Percentiles rank a stretch among this genome's conserved stretches.
Evolutionary conservation across 2,113 vertebrate genomes (phyloP).

Genomic region (Sapayoa aenigma): DNA sequence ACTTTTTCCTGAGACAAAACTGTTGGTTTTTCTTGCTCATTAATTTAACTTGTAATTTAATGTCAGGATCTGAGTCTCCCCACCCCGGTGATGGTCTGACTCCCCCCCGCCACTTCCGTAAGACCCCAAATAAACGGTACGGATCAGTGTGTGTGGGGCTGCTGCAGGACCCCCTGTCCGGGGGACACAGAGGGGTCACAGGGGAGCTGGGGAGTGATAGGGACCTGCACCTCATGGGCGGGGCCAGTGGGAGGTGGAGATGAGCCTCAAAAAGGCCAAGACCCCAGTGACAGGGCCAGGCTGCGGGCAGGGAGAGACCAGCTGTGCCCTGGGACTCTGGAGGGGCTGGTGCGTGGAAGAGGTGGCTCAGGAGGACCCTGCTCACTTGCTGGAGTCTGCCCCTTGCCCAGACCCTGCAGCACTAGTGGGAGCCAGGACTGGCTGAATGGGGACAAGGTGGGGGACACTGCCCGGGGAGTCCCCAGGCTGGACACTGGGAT

Average conservation of each 20-base stretch:
- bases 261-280: accelerated
- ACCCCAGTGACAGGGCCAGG: not conserved
- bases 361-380: too few relatives aligned
- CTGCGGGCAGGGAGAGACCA: too few relatives aligned
- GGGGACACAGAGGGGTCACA: not conserved
- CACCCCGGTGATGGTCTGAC: not conserved
- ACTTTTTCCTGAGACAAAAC: slow-evolving; percentile 21
- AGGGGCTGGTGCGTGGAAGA: not conserved
- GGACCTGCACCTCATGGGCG: not conserved
- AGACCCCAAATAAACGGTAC: not conserved
- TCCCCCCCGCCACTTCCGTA: not conserved
- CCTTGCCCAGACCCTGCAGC: accelerated
- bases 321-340: not conserved
- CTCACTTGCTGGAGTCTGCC: not conserved
- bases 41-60: slow-evolving; percentile 16
- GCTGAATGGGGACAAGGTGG: not conserved
- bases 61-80: not conserved
- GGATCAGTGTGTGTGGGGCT: not conserved
- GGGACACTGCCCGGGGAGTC: not conserved
- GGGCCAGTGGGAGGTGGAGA: not conserved
- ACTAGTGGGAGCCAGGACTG: not conserved
- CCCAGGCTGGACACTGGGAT: too few relatives aligned
- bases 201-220: not conserved
- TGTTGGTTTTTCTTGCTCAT: not conserved
- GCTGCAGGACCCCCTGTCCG: accelerated